Evolutionary conservation across 2,113 vertebrate genomes (phyloP).

Genomic region (Heptranchias perlo): DNA sequence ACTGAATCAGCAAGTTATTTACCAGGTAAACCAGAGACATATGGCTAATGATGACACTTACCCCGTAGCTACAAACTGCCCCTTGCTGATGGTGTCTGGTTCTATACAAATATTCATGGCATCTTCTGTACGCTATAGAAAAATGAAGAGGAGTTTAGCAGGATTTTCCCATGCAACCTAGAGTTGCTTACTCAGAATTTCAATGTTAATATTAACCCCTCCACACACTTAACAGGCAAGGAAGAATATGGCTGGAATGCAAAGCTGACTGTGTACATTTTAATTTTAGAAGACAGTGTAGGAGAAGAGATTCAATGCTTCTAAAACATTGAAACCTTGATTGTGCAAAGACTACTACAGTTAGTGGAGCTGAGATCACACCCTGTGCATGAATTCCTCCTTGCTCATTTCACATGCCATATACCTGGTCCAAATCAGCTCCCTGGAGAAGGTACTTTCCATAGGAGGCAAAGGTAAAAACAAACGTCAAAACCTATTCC

Average conservation of each 20-base stretch:
- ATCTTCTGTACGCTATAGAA: slow-evolving; percentile 70
- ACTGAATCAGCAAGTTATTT: too few species aligned
- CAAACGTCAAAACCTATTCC: neutral
- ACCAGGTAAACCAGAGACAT: too few species aligned
- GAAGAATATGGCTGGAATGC: neutral
- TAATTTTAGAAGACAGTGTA: neutral
- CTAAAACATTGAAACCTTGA: neutral
- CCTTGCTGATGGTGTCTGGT: slow-evolving; percentile 63
- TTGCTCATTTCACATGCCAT: neutral
- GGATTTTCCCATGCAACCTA: too few species aligned
- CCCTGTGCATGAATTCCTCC: neutral
- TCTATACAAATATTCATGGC: slow-evolving; percentile 83
- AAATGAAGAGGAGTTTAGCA: neutral
- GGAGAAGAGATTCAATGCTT: neutral
- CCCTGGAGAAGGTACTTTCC: neutral
- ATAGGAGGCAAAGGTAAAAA: neutral
- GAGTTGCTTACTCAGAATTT: neutral
- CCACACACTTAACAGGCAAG: too few species aligned
- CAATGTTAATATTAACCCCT: neutral
- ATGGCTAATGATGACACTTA: too few species aligned
- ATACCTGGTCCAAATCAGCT: neutral
- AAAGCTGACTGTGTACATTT: neutral
- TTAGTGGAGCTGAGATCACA: neutral
- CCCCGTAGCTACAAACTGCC: too few species aligned
- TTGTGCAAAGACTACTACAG: neutral